Conservation (phyloP, 2,888 invertebrate species). For the Leptopilina drosophilae region DNA sequence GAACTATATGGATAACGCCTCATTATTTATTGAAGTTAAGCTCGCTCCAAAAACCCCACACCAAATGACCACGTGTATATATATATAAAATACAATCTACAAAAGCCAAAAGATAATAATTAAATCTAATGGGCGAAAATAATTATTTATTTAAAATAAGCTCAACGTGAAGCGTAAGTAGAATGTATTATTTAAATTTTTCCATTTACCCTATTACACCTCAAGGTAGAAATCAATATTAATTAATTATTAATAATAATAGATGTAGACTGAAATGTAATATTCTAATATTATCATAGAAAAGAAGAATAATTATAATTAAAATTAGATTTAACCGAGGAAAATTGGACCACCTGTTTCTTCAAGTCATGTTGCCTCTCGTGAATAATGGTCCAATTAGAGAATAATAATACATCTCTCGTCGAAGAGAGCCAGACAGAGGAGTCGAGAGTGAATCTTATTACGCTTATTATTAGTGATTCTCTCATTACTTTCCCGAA, state of each 20-base stretch:
- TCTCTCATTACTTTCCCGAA: not conserved
- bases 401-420: slow-evolving; percentile 65
- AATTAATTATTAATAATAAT: not conserved
- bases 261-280: not conserved
- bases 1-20: slow-evolving; percentile 25
- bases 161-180: not conserved
- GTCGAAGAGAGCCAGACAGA: slow-evolving; percentile 12
- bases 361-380: slow-evolving; percentile 49
- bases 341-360: slow-evolving; percentile 18
- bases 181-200: too few relatives aligned
- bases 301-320: not conserved
- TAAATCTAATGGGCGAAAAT: not conserved
- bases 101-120: slow-evolving; percentile 9
- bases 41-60: slow-evolving; percentile 9
- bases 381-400: slow-evolving; percentile 68
- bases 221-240: too few relatives aligned
- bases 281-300: not conserved
- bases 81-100: not conserved
- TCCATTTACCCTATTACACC: too few relatives aligned
- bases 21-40: slow-evolving; percentile 35
- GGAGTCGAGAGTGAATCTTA: slow-evolving; percentile 15
- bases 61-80: not conserved
- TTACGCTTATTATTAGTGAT: not conserved
- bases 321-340: not conserved
- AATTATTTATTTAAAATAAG: slow-evolving; percentile 12